Evolutionary conservation across 2,113 vertebrate genomes (phyloP), one percentile per base, ranked within the genome.

Genomic region (Coracopsis vasa): DNA sequence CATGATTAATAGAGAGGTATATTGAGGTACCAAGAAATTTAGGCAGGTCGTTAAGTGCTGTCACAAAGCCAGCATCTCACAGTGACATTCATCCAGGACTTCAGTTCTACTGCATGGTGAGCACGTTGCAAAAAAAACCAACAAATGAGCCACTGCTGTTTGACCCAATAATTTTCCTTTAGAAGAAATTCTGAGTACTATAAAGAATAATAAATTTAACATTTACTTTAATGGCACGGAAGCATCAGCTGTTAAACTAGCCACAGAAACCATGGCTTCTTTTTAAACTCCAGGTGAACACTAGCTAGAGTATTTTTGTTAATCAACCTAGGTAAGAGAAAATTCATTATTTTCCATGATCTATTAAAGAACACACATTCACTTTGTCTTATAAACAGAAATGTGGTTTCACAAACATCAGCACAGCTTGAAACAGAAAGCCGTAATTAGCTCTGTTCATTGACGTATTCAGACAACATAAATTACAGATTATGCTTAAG

Each of bases 391-490:
- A 94, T 33, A 77, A 70, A 77, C 16, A 95, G 74, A 78, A 86
- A 39, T 39, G 62, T 91, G 89, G 79, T 89, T 97, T 97, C 81
- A 75, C 80, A 97, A 93, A 92, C 91, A 81, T 81, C 91, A 95
- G 94, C 50, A 71, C 16, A 88, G 89, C 72, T 96, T 64, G 1
- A 80, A 96, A 65, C 75, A 94, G 69, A 97, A 97, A 97, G 60
- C 51, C 82, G 81, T 75, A 79, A 93, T 91, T 94, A 97, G 53
- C 58, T 84, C 66, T 11, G 7, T 29, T 79, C 86, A 47, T 39
- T 94, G 90, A 96, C 83, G 9, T 92, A 81, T 24, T 92, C 74
- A 82, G 86, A 88, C 95, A 96, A 85, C 86, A 80, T 66, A 94
- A 88, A 71, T 96, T 95, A 94, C 66, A 80, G 80, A 62, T 66